Conservation (phyloP, 2,888 invertebrate genomes). For the Argyresthia albistria region DNA sequence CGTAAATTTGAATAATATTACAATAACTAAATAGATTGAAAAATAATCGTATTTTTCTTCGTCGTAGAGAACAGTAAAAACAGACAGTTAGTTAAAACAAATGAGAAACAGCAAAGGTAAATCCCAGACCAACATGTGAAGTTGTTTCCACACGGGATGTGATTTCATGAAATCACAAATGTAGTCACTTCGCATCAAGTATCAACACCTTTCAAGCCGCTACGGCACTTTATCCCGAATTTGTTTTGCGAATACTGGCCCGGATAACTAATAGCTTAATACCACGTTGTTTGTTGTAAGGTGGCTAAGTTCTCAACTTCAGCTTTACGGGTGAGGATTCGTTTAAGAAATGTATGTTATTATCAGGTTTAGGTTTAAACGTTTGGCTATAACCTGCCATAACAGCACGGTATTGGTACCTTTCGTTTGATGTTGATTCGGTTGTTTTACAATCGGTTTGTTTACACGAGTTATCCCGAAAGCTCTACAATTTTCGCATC, state of each 20-base stretch:
- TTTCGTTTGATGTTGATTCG: not conserved
- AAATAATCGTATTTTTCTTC: too few relatives aligned
- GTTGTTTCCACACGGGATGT: too few relatives aligned
- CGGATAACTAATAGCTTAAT: constrained; percentile 71
- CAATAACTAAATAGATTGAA: too few relatives aligned
- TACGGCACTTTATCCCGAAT: constrained; percentile 15
- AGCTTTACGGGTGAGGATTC: constrained; percentile 24
- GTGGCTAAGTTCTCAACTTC: constrained; percentile 63
- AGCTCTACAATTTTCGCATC: too few relatives aligned
- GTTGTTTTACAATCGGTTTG: too few relatives aligned
- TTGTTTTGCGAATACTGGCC: constrained; percentile 43
- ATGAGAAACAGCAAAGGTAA: too few relatives aligned
- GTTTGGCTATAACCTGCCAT: constrained; percentile 22
- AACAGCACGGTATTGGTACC: not conserved
- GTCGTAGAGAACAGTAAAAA: too few relatives aligned
- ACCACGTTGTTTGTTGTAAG: constrained; percentile 46
- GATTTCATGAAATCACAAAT: too few relatives aligned
- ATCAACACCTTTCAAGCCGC: constrained; percentile 21
- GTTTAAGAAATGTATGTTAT: constrained; percentile 54
- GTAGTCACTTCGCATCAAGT: constrained; percentile 13
- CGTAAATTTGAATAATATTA: too few relatives aligned
- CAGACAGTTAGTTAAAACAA: too few relatives aligned
- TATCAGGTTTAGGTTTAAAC: constrained; percentile 29
- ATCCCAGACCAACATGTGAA: too few relatives aligned
- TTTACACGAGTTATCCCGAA: too few relatives aligned